Percentiles rank a stretch among this genome's conserved stretches.
These are phyloP conservation scores for Gephyroberyx darwinii DNA, from an alignment of 2,797 vertebrate species.

Conservation along the genomic window DNA sequence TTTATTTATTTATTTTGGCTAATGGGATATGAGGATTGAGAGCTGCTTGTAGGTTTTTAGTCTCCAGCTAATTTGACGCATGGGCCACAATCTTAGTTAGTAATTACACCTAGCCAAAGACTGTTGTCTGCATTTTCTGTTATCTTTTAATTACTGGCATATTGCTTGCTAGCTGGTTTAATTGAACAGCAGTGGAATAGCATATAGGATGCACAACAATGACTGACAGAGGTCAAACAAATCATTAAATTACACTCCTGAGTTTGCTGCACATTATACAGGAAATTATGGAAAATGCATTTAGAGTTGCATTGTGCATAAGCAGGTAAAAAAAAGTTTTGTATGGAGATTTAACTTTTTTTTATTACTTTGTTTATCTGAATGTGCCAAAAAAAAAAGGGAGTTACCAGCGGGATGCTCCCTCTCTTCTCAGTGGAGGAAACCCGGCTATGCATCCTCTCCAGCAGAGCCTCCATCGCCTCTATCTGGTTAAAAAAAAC, in stretches of 20 bases:
- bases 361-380: not conserved
- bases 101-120: slow-evolving; percentile 43
- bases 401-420: slow-evolving; percentile 76
- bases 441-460: slow-evolving; percentile 67
- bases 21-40: not conserved
- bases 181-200: slow-evolving; percentile 38
- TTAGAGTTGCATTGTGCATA: not conserved
- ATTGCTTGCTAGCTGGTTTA: slow-evolving; percentile 33
- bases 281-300: not conserved
- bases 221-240: not conserved
- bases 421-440: slow-evolving; percentile 79
- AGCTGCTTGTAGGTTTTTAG: not conserved
- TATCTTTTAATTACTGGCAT: slow-evolving; percentile 69
- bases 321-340: not conserved
- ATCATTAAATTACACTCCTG: not conserved
- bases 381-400: not conserved
- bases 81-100: slow-evolving; percentile 20
- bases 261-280: not conserved
- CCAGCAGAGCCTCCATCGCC: slow-evolving; percentile 79
- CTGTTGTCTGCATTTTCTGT: slow-evolving; percentile 33
- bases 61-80: slow-evolving; percentile 37
- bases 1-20: slow-evolving; percentile 22
- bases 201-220: not conserved
- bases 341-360: not conserved
- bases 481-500: slow-evolving; percentile 72